Percentiles rank a stretch among this genome's conserved stretches.
Conservation (phyloP, 2,888 invertebrate species). For the Ashinkailepas kermadecensis region DNA sequence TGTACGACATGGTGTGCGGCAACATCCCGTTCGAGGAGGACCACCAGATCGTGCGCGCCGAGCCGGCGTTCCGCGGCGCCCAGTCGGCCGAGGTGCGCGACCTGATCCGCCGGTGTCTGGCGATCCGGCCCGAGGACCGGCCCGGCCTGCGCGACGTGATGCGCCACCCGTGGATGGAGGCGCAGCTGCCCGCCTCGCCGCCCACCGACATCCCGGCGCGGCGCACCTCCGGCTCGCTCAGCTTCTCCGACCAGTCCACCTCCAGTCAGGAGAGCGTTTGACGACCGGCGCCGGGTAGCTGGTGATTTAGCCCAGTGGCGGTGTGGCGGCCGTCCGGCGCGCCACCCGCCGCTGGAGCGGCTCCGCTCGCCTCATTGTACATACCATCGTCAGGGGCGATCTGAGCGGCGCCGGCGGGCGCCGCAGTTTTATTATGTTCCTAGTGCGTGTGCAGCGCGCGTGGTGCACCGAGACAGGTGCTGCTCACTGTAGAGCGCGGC, state of each 20-base stretch:
- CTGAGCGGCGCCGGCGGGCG: neutral
- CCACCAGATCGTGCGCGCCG: slow-evolving; percentile 47
- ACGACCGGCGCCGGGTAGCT: slow-evolving; percentile 27
- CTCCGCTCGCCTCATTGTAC: neutral
- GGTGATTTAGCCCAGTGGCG: slow-evolving; percentile 27
- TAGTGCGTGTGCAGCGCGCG: neutral
- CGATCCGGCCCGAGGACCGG: slow-evolving; percentile 46
- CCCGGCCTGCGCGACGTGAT: slow-evolving; percentile 48
- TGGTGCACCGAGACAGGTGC: neutral
- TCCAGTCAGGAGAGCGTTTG: slow-evolving; percentile 26
- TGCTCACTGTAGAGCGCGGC: neutral
- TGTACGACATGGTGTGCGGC: slow-evolving; percentile 56
- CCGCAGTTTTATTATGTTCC: neutral
- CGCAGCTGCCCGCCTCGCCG: neutral
- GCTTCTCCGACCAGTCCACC: slow-evolving; percentile 21
- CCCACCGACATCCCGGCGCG: neutral
- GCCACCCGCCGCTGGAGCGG: neutral
- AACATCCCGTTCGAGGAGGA: slow-evolving; percentile 56
- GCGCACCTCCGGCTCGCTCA: neutral
- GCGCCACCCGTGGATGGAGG: slow-evolving; percentile 47
- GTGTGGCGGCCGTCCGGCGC: neutral
- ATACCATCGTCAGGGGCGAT: neutral
- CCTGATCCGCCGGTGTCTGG: slow-evolving; percentile 49
- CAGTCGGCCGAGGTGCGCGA: slow-evolving; percentile 46
- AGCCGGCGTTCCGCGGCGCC: slow-evolving; percentile 38